Base-by-base conservation (phyloP, 2,888 invertebrate species). In the Nomada fabriciana region DNA sequence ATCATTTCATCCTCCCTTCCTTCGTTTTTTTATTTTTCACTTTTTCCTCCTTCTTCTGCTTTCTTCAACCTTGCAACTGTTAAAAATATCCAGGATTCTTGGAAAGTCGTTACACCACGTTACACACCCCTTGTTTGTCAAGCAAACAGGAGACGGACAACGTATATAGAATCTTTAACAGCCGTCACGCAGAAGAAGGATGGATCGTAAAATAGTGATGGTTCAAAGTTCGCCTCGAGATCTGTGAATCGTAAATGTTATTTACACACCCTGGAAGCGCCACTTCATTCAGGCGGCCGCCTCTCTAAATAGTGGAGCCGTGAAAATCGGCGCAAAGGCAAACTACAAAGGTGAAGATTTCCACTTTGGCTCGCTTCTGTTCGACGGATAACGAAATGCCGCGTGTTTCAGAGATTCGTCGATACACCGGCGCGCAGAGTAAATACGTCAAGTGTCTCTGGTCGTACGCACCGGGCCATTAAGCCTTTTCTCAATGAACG, bases 401-500 rank as follows among this genome's bases (percentile, higher is more conserved):
- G 57, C 52, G 47, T 13, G 64, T 69, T 67, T 59, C 29, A 53
- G 50, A 43, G 63, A 71, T 61, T 2, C 59, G 52, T 23, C 42
- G 20, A 50, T 59, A 64, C n/a, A n/a, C 9, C 1, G 2, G 36
- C 11, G n/a, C 36, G 18, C n/a, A 71, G 36, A n/a, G 52, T 68
- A 53, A 60, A 76, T 70, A 63, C 60, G 11, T 7, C 42, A 25
- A 11, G 65, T 57, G 73, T 65, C 53, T 42, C 63, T 70, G 67
- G 70, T 61, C 63, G 64, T 59, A 64, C 70, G 65, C 64, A 36
- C 43, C 61, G 47, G 47, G 43, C 78, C 76, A 78, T 86, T 85
- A 80, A 67, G 71, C 29, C 43, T 85, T 86, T 86, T 76, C 86
- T 88, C 74, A 88, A 88, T 88, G 87, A 86, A 88, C 76, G 78